Evolutionary conservation across 2,113 vertebrate genomes (phyloP), one percentile per base, ranked within the genome.

Genomic region (Eublepharis macularius): DNA sequence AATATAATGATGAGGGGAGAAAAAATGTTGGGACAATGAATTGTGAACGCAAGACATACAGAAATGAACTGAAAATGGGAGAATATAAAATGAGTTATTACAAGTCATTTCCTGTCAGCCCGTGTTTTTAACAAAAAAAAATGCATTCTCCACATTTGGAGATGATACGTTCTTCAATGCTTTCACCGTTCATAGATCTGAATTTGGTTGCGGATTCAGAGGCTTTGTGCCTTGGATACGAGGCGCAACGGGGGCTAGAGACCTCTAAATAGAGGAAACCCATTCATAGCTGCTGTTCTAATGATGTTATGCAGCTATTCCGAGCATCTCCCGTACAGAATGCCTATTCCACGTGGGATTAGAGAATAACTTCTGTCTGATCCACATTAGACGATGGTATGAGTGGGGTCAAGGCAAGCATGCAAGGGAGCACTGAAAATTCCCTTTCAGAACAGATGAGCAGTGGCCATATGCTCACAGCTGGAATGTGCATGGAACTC

Each of bases 321-420:
- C 82, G 92, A 85, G 82, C 90, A 93, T 91, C 82, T 82, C 80
- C 86, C 68, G 63, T 41, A 26, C 85, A 92, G 90, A 91, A 91
- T 39, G 51, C 0, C 0, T 91, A 87, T 84, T 86, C 86, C 86
- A 80, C 0, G 1, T 80, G 83, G 85, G 93, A 93, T 93, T 94
- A 93, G 84, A 47, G 85, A 89, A 79, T 12, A 86, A 81, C 82
- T 93, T 39, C 54, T 91, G 80, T 82, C 84, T 90, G 82, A 88
- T 93, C 89, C 82, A 9, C 84, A 1, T 73, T 74, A 87, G 90
- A 92, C 88, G 90, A 84, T 57, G 47, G 85, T 57, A 80, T 82
- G 90, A 90, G 85, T 29, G 70, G 73, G 91, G 91, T 95, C 93
- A 94, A 95, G 94, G 89, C 88, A 92, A 91, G 87, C 82, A 92